Conservation (phyloP, 2,888 invertebrate genomes). For the Caradrina clavipalpis region DNA sequence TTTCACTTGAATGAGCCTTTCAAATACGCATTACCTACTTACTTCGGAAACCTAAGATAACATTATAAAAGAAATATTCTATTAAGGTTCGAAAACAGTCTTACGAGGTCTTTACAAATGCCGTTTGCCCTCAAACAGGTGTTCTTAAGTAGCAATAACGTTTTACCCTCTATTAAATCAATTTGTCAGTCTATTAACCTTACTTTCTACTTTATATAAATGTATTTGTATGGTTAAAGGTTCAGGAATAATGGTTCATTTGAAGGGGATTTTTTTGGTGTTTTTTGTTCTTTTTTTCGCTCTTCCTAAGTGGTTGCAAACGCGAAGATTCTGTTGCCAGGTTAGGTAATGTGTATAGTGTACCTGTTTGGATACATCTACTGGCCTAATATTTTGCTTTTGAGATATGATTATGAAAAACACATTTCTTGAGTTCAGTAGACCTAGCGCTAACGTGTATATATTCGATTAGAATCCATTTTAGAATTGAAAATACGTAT, state of each 20-base stretch:
- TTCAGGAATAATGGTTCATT: slow-evolving; percentile 22
- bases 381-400: too few relatives aligned
- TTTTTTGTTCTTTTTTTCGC: neutral
- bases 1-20: slow-evolving; percentile 45
- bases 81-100: slow-evolving; percentile 45
- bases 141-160: slow-evolving; percentile 63
- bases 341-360: too few relatives aligned
- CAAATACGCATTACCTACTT: slow-evolving; percentile 54
- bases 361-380: too few relatives aligned
- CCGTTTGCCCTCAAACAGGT: slow-evolving; percentile 57
- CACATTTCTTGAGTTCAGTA: too few relatives aligned
- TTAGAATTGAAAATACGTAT: too few relatives aligned
- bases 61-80: slow-evolving; percentile 59
- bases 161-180: slow-evolving; percentile 63
- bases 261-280: neutral
- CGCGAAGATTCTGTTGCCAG: too few relatives aligned
- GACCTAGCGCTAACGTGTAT: too few relatives aligned
- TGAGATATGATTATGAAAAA: too few relatives aligned
- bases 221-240: slow-evolving; percentile 26
- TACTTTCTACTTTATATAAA: slow-evolving; percentile 42
- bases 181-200: slow-evolving; percentile 60
- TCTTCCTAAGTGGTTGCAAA: too few relatives aligned
- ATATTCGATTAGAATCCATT: too few relatives aligned
- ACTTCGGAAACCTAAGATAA: slow-evolving; percentile 44
- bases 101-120: slow-evolving; percentile 43